Evolutionary conservation across 1,140 invertebrate genomes (phyloP).

Genomic region (Condylostylus longicornis): DNA sequence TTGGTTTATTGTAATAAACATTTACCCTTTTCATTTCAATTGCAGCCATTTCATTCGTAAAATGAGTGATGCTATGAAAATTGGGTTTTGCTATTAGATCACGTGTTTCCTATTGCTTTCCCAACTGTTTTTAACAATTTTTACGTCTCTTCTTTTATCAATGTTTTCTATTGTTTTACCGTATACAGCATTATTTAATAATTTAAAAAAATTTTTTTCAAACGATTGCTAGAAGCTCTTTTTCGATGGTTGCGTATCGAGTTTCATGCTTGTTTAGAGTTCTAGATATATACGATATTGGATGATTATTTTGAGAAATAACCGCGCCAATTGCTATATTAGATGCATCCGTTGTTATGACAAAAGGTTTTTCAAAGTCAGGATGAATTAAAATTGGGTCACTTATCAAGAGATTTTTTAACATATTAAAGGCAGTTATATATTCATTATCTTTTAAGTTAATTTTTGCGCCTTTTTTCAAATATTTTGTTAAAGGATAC

Average conservation of each 20-base stretch:
- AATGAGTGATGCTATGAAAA: too few relatives aligned
- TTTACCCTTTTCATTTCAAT: too few relatives aligned
- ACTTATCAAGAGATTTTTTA: constrained; percentile 27
- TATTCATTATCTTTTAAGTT: constrained; percentile 9
- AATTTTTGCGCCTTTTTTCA: constrained; percentile 10
- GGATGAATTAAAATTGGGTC: constrained; percentile 27
- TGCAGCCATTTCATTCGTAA: too few relatives aligned
- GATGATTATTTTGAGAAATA: constrained; percentile 18
- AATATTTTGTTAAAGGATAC: not conserved
- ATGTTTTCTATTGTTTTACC: too few relatives aligned
- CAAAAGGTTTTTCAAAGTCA: constrained; percentile 19
- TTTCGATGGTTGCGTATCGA: constrained; percentile 16
- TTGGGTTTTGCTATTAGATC: too few relatives aligned
- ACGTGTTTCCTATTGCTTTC: too few relatives aligned
- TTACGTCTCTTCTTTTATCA: too few relatives aligned
- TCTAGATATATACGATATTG: constrained; percentile 11
- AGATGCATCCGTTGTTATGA: constrained; percentile 27
- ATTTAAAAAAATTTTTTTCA: too few relatives aligned
- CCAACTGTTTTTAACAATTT: too few relatives aligned
- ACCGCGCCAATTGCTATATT: constrained; percentile 20
- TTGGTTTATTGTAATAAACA: too few relatives aligned
- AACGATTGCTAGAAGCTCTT: constrained; percentile 21
- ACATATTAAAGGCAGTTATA: constrained; percentile 23
- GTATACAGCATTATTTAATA: too few relatives aligned
- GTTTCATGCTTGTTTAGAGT: constrained; percentile 25